Evolutionary conservation across 1,140 invertebrate species (phyloP).

Genomic region (Battus philenor): DNA sequence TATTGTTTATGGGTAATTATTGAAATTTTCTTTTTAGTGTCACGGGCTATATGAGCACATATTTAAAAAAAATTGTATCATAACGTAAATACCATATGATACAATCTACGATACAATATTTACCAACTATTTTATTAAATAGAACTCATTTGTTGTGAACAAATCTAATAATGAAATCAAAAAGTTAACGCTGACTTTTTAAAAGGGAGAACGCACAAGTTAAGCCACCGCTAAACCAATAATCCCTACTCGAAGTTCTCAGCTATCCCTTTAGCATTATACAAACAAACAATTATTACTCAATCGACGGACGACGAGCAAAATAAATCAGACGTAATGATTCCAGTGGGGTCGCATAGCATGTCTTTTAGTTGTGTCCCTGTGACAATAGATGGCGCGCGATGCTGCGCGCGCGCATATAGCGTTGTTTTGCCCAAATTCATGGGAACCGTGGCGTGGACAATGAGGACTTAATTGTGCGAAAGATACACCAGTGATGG

Average conservation of each 20-base stretch:
- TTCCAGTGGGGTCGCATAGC: conserved; percentile 40
- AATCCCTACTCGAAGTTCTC: conserved; percentile 44
- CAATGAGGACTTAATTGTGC: conserved; percentile 70
- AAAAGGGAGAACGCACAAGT: conserved; percentile 20
- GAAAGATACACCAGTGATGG: conserved; percentile 64
- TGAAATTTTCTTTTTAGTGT: too few species aligned
- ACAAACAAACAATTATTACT: conserved; percentile 72
- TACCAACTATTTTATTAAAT: too few species aligned
- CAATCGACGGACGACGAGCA: conserved; percentile 55
- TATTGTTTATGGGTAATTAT: too few species aligned
- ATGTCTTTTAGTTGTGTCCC: conserved; percentile 51
- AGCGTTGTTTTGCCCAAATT: conserved; percentile 54
- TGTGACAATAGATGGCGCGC: conserved; percentile 51
- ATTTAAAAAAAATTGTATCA: too few species aligned
- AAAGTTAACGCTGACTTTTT: conserved; percentile 10
- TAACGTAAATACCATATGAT: too few species aligned
- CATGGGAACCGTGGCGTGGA: conserved; percentile 65
- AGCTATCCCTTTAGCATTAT: conserved; percentile 43
- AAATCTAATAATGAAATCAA: conserved; percentile 13
- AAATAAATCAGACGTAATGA: conserved; percentile 63
- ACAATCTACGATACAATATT: too few species aligned
- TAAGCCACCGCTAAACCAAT: conserved; percentile 48
- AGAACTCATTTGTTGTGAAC: background rate
- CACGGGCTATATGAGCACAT: too few species aligned
- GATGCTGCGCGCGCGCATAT: conserved; percentile 46